A percentile compares a stretch with the other conserved stretches of the same genome.
phyloP scores from a whole-genome alignment of 2,888 invertebrate genomes.

The Hirtodrosophila alboralis region DNA sequence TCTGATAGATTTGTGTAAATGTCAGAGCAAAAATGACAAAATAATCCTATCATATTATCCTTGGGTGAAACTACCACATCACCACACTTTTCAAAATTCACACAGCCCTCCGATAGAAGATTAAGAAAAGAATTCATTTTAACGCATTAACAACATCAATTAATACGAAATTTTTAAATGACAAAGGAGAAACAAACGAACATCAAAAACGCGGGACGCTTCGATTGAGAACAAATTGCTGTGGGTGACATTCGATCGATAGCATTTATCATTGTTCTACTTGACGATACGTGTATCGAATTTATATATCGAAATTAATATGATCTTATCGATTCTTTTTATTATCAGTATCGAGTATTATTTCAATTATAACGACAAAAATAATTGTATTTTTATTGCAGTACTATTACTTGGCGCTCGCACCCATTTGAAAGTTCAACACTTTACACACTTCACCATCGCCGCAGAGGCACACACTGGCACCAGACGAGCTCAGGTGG shows the following conservation, averaged over 20 bases:
- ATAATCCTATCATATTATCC: constrained; percentile 52
- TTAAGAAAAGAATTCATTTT: constrained; percentile 49
- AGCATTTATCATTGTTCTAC: not conserved
- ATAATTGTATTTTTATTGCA: constrained; percentile 70
- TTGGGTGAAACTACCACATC: constrained; percentile 64
- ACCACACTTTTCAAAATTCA: constrained; percentile 69
- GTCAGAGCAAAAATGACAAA: constrained; percentile 60
- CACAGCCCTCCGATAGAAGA: constrained; percentile 16
- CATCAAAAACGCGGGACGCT: constrained; percentile 22
- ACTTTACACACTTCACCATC: constrained; percentile 92
- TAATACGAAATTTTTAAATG: too few relatives aligned
- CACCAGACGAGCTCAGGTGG: constrained; percentile 77
- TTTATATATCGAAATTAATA: constrained; percentile 15
- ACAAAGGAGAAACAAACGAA: constrained; percentile 9
- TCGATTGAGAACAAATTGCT: not conserved
- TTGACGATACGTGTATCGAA: not conserved
- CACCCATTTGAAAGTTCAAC: constrained; percentile 88
- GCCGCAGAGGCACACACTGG: constrained; percentile 86
- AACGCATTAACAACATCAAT: not conserved
- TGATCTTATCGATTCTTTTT: not conserved
- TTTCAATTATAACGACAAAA: not conserved
- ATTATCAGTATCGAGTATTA: constrained; percentile 8
- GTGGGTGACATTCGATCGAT: constrained; percentile 1
- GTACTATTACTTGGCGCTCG: constrained; percentile 89
- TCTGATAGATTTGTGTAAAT: constrained; percentile 45